Percentiles rank a stretch among this genome's conserved stretches.
Evolutionary conservation across 1,140 invertebrate genomes (phyloP).

Genomic region (Meloidogyne chitwoodi): DNA sequence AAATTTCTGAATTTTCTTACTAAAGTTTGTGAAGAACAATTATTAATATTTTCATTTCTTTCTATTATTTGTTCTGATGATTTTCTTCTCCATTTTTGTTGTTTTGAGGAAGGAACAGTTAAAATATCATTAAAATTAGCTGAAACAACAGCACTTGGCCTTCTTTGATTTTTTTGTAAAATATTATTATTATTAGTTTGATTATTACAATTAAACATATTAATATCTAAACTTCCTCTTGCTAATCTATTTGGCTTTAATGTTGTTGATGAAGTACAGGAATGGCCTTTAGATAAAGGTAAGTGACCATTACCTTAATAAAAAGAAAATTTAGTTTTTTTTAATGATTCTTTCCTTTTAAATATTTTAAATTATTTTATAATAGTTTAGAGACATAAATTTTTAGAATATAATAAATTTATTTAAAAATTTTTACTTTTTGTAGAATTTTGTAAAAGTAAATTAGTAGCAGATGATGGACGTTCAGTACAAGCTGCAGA

Average conservation of each 20-base stretch:
- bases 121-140: background rate
- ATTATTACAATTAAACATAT: background rate
- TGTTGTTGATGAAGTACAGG: background rate
- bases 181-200: background rate
- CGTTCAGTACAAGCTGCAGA: conserved; percentile 9
- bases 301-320: background rate
- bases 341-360: too few relatives aligned
- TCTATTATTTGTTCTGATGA: background rate
- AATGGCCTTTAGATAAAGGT: background rate
- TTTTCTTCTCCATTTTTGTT: background rate
- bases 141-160: background rate
- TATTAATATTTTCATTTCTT: background rate
- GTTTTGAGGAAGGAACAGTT: background rate
- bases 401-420: too few relatives aligned
- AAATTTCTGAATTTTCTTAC: background rate
- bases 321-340: too few relatives aligned
- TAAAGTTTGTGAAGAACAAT: background rate
- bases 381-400: too few relatives aligned
- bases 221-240: background rate
- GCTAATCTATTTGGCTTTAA: background rate
- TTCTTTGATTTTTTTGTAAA: background rate
- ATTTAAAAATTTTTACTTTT: background rate
- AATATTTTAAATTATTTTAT: too few relatives aligned
- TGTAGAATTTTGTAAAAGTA: background rate
- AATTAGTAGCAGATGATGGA: background rate